These are phyloP conservation scores for Drosophila recens DNA, from an alignment of 2,888 invertebrate genomes.

Conservation along the genomic window DNA sequence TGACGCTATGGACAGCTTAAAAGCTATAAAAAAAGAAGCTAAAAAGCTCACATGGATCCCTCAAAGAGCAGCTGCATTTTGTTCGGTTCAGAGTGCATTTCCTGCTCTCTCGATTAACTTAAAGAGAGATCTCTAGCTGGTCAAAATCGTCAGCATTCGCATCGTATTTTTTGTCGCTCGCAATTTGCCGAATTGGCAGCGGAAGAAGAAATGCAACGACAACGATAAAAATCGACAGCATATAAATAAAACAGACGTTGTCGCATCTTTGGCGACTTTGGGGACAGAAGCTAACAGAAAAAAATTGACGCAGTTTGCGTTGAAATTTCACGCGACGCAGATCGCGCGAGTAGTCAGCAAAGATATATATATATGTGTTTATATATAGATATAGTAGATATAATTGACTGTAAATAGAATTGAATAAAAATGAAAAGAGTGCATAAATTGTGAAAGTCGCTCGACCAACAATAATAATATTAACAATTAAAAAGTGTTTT, in stretches of 20 bases:
- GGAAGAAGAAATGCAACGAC: conserved; percentile 34
- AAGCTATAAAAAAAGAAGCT: neutral
- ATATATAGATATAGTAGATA: conserved; percentile 12
- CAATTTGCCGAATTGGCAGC: conserved; percentile 40
- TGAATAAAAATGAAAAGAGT: conserved; percentile 2
- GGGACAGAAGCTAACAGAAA: conserved; percentile 40
- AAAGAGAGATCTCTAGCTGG: neutral
- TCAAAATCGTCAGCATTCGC: neutral
- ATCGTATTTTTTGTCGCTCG: neutral
- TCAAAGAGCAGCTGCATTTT: neutral
- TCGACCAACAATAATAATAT: neutral
- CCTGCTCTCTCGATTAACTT: neutral
- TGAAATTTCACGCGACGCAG: conserved; percentile 74
- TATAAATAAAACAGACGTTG: conserved; percentile 65
- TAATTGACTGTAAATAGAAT: neutral
- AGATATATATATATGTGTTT: conserved; percentile 6
- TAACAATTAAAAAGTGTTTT: neutral
- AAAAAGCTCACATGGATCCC: neutral
- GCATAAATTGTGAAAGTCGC: conserved; percentile 8
- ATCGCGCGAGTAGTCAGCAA: conserved; percentile 59
- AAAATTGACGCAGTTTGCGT: conserved; percentile 63
- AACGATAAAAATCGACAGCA: conserved; percentile 14
- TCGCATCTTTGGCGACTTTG: conserved; percentile 38
- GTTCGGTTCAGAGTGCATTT: conserved; percentile 4
- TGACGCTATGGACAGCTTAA: neutral